phyloP scores from a whole-genome alignment of 2,888 invertebrate genomes.

The Tetramorium bicarinatum region DNA sequence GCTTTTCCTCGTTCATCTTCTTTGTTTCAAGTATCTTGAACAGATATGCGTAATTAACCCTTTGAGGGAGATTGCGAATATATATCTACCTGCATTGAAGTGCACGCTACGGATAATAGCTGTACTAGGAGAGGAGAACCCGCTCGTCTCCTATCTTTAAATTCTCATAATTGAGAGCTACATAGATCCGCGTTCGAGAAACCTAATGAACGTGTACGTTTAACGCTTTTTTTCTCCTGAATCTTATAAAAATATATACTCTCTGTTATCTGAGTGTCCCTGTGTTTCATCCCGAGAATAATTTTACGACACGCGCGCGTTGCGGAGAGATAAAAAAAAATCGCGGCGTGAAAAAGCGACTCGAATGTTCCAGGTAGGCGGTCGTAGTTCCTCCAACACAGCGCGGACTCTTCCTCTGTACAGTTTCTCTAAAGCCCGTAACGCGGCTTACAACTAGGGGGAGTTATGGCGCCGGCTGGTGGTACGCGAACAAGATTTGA shows the following conservation, averaged over 20 bases:
- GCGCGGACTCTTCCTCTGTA: slow-evolving; percentile 15
- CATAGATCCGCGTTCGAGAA: not conserved
- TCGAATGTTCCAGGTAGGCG: slow-evolving; percentile 69
- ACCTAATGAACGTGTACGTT: slow-evolving; percentile 1
- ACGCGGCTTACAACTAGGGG: slow-evolving; percentile 61
- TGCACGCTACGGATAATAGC: slow-evolving; percentile 1
- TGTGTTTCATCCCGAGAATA: slow-evolving; percentile 46
- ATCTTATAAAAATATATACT: slow-evolving; percentile 65
- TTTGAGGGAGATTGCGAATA: slow-evolving; percentile 10
- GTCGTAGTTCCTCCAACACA: slow-evolving; percentile 57
- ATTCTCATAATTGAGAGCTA: not conserved
- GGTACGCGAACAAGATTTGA: slow-evolving; percentile 61
- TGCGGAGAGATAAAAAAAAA: slow-evolving; percentile 41
- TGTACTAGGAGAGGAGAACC: not conserved
- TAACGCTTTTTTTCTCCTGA: slow-evolving; percentile 25
- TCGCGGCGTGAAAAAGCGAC: slow-evolving; percentile 64
- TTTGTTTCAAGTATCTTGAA: not conserved
- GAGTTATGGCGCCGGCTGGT: slow-evolving; percentile 64
- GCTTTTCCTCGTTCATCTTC: not conserved
- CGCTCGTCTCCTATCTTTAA: not conserved
- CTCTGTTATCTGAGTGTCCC: slow-evolving; percentile 59
- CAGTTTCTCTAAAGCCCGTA: slow-evolving; percentile 28
- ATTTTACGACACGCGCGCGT: slow-evolving; percentile 8
- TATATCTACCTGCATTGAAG: not conserved
- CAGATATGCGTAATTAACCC: not conserved